Base-by-base conservation (phyloP, 2,888 invertebrate species). In the Phengaris alcon region DNA sequence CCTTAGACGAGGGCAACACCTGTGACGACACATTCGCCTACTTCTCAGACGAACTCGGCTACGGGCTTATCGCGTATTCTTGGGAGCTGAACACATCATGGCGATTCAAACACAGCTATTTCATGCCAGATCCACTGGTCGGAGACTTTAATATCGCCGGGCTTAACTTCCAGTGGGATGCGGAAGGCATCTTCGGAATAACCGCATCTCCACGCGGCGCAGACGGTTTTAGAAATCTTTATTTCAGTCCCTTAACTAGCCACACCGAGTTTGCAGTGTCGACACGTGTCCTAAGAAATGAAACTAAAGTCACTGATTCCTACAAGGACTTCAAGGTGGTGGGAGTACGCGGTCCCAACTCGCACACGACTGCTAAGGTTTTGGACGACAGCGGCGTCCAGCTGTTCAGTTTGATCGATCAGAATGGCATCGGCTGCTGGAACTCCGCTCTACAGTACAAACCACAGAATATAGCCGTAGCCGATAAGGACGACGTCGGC, bases 381-480 rank as follows among this genome's bases (percentile, higher is more conserved):
- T 96, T 97, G 94, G 96, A 96, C 81, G 95, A 96, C 1, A 94
- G 94, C 76, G 97, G 97, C 3, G 87, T 97, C 1, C 95, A 97
- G 87, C 94, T 97, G 76, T 97, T 95, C 86, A 96, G 95, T 86
- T 91, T 97, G 79, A 95, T 97, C 76, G 97, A 97, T 85, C 96
- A 96, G 84, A 97, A 97, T 82, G 96, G 96, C 0, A 94, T 97
- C 7, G 97, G 97, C 2, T 97, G 97, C 84, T 97, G 97, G 97
- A 96, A 96, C 81, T 95, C 95, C 0, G 92, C 94, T 10, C 89
- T 95, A 76, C 95, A 96, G 0, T 95, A 96, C 80, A 91, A 94
- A 22, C 94, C 95, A 0, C 94, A 95, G 78, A 95, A 96, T 84
- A 95, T 96, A 48, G 97, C 94, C 13, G 85, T 97, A 7, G 95